These are phyloP conservation scores for Myoxocephalus aenaeus DNA, from an alignment of 2,797 vertebrate genomes.

Conservation along the genomic window DNA sequence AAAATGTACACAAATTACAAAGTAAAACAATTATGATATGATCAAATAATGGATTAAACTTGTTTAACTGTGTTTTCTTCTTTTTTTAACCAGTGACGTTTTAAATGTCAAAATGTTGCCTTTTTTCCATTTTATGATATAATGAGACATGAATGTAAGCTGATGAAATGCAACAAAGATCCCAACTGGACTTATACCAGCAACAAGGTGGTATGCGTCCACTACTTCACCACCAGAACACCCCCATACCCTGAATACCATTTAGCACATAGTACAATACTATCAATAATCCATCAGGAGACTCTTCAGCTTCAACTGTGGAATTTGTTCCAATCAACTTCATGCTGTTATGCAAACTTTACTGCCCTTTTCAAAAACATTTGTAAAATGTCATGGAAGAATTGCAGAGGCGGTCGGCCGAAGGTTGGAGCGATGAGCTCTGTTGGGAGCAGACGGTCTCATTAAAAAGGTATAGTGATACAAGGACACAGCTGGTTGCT, in stretches of 20 bases:
- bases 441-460: slow-evolving; percentile 62
- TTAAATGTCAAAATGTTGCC: neutral
- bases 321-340: slow-evolving; percentile 59
- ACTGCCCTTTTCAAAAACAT: slow-evolving; percentile 68
- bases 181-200: neutral
- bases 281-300: slow-evolving; percentile 11
- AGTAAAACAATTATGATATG: neutral
- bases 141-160: neutral
- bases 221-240: neutral
- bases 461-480: slow-evolving; percentile 70
- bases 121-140: neutral
- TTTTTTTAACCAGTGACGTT: neutral
- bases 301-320: slow-evolving; percentile 15
- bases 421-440: slow-evolving; percentile 60
- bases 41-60: neutral
- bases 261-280: neutral
- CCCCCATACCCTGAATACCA: neutral
- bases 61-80: neutral
- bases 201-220: neutral
- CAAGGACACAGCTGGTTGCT: slow-evolving; percentile 60
- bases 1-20: neutral
- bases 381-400: slow-evolving; percentile 72
- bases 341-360: slow-evolving; percentile 63
- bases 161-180: neutral
- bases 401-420: slow-evolving; percentile 45